A percentile compares a stretch with the other conserved stretches of the same genome.
These are phyloP conservation scores for Tyrannus savana DNA, from an alignment of 2,113 vertebrate species.

Conservation along the genomic window DNA sequence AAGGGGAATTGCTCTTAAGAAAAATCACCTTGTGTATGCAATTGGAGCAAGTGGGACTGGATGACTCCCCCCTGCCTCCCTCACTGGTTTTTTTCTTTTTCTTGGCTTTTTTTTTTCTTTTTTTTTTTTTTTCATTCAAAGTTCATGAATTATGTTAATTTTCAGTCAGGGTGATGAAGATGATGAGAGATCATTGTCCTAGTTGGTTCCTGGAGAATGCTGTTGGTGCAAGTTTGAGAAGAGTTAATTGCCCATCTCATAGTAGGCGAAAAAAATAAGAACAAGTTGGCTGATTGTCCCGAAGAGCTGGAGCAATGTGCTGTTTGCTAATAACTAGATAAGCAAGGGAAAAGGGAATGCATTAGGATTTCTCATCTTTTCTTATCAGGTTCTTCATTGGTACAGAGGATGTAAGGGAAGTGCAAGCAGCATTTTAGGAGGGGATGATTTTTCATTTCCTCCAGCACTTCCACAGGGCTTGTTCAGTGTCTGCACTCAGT, in stretches of 20 bases:
- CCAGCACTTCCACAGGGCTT: background rate
- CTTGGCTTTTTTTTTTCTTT: background rate
- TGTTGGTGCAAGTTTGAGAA: background rate
- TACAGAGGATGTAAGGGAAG: background rate
- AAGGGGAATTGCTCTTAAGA: constrained; percentile 3
- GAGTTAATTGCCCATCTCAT: background rate
- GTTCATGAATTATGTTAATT: background rate
- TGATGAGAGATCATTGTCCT: background rate
- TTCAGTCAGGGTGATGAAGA: background rate
- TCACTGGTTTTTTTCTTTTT: background rate
- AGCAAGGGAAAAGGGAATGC: background rate
- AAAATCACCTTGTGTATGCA: background rate
- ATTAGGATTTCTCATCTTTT: background rate
- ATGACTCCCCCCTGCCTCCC: background rate
- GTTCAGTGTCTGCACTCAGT: background rate
- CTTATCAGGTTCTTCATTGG: background rate
- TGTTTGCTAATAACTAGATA: constrained; percentile 31
- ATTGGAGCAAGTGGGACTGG: background rate
- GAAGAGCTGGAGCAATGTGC: background rate
- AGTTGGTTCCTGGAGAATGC: background rate
- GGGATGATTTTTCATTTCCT: background rate
- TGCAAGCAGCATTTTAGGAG: background rate
- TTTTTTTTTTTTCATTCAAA: background rate
- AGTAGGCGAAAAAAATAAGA: background rate
- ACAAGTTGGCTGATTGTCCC: background rate